A percentile compares a stretch with the other conserved stretches of the same genome.
phyloP scores from a whole-genome alignment of 2,888 invertebrate genomes.

The Fragum fragum region DNA sequence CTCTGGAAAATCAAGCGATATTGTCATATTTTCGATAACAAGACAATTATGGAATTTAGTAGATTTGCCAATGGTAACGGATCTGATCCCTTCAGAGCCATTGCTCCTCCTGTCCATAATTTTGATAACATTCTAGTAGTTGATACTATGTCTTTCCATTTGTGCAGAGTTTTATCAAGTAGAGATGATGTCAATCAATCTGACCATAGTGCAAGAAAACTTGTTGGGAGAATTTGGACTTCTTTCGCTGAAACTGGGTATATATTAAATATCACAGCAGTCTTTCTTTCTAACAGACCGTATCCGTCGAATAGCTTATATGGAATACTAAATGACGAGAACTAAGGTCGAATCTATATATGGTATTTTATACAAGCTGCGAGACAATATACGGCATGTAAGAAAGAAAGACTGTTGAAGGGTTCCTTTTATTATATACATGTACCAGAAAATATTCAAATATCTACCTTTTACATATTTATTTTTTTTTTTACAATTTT shows the following conservation, averaged over 20 bases:
- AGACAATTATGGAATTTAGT: neutral
- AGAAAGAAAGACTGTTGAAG: too few species aligned
- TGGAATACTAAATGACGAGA: too few species aligned
- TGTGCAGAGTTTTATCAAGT: neutral
- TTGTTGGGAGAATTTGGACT: neutral
- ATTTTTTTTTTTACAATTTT: too few species aligned
- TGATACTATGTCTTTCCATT: neutral
- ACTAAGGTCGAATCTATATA: too few species aligned
- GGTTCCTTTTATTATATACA: too few species aligned
- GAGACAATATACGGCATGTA: too few species aligned
- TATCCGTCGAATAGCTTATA: too few species aligned
- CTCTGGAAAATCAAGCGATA: neutral
- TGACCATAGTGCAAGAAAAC: neutral
- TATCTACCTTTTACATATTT: too few species aligned
- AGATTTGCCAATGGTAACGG: neutral
- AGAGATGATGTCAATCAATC: neutral
- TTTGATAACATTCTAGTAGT: neutral
- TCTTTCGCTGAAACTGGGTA: neutral
- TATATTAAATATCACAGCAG: too few species aligned
- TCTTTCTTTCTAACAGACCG: too few species aligned
- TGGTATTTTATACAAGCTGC: too few species aligned
- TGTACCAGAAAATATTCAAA: too few species aligned
- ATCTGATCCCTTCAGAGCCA: neutral
- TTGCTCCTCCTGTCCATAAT: neutral
- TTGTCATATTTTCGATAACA: neutral